Evolutionary conservation across 2,797 vertebrate species (phyloP).

Genomic region (Malacoraja senta): DNA sequence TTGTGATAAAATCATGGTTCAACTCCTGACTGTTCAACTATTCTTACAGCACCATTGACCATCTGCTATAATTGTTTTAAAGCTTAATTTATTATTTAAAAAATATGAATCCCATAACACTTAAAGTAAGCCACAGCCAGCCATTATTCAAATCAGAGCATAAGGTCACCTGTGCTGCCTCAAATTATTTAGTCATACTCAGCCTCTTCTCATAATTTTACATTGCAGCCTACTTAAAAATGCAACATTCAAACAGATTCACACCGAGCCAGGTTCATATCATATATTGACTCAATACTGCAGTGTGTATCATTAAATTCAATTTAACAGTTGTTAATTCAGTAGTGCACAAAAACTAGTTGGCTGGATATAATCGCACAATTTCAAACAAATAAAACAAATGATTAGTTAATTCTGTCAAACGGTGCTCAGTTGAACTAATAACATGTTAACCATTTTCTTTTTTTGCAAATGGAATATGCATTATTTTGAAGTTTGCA

Average conservation of each 20-base stretch:
- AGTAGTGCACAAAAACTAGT: neutral
- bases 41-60: neutral
- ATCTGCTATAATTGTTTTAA: conserved; percentile 6
- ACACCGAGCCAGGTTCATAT: neutral
- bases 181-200: neutral
- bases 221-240: neutral
- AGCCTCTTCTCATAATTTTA: neutral
- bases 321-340: neutral
- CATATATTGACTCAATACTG: neutral
- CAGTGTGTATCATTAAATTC: neutral
- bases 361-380: neutral
- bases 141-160: neutral
- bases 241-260: neutral
- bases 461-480: neutral
- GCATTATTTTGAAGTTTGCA: neutral
- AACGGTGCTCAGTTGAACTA: neutral
- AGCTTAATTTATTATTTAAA: neutral
- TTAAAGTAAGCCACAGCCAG: too few relatives aligned
- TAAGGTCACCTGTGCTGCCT: neutral
- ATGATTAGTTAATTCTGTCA: neutral
- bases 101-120: neutral
- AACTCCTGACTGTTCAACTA: neutral
- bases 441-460: neutral
- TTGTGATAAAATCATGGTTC: neutral
- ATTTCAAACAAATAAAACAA: neutral